phyloP scores from a whole-genome alignment of 2,797 vertebrate species.

The Lindbergichthys nudifrons region DNA sequence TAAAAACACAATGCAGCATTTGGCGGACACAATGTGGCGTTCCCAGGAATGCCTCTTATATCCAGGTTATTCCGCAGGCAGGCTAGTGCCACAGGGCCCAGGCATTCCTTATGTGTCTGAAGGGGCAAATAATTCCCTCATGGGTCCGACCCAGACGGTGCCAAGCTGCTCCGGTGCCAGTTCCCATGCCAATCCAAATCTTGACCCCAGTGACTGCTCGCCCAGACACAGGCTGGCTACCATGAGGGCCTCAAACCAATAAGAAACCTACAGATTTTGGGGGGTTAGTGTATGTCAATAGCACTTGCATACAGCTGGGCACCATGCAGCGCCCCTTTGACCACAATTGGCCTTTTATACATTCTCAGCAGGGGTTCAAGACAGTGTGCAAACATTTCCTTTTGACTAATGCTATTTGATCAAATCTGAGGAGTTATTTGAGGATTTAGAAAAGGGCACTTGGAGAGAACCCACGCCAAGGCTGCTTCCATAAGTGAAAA shows the following conservation, averaged over 20 bases:
- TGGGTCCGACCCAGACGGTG: constrained; percentile 62
- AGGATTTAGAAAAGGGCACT: background rate
- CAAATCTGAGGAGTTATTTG: constrained; percentile 4
- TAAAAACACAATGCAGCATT: constrained; percentile 40
- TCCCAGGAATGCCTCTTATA: constrained; percentile 48
- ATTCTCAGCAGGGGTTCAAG: constrained; percentile 37
- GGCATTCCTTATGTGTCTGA: constrained; percentile 76
- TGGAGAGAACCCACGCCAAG: too few species aligned
- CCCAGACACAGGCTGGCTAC: constrained; percentile 37
- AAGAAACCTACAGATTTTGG: constrained; percentile 48
- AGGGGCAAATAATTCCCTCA: constrained; percentile 72
- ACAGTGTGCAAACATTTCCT: constrained; percentile 44
- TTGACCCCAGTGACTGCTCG: constrained; percentile 52
- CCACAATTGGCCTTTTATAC: constrained; percentile 55
- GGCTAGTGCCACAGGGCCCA: constrained; percentile 55
- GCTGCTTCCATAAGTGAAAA: too few species aligned
- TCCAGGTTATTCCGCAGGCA: constrained; percentile 58
- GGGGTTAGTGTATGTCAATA: constrained; percentile 42
- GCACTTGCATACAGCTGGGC: constrained; percentile 53
- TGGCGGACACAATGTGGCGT: constrained; percentile 5
- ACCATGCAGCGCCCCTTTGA: constrained; percentile 52
- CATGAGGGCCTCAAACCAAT: constrained; percentile 51
- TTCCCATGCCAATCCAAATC: constrained; percentile 79
- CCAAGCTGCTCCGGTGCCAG: constrained; percentile 65
- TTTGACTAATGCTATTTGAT: constrained; percentile 29